These are phyloP conservation scores for Macrotrachela quadricornifera DNA, from an alignment of 1,140 invertebrate genomes.

Conservation along the genomic window DNA sequence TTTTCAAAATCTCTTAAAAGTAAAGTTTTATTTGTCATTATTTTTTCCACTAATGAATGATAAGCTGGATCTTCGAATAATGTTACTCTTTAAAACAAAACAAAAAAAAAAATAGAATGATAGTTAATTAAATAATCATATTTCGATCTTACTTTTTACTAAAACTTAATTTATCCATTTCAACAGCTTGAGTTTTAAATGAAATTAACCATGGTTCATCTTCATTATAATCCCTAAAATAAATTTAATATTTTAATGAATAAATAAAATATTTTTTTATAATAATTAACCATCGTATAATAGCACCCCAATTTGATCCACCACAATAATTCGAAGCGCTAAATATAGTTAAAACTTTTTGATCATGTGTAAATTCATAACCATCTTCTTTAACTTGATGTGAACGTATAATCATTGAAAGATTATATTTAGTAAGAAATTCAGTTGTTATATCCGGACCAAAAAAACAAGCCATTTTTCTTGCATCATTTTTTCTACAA, in stretches of 20 bases:
- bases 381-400: not conserved
- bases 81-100: slow-evolving; percentile 36
- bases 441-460: not conserved
- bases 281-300: slow-evolving; percentile 41
- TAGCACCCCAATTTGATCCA: slow-evolving; percentile 62
- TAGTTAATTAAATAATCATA: slow-evolving; percentile 32
- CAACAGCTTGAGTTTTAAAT: slow-evolving; percentile 34
- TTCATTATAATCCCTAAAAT: too few species aligned
- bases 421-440: not conserved
- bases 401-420: not conserved
- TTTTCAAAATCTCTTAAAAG: slow-evolving; percentile 47
- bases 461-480: not conserved
- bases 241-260: not conserved
- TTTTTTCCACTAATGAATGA: slow-evolving; percentile 47
- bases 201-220: not conserved
- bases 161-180: slow-evolving; percentile 10
- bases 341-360: slow-evolving; percentile 52
- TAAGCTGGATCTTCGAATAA: slow-evolving; percentile 58
- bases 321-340: slow-evolving; percentile 68
- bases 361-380: not conserved
- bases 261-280: slow-evolving; percentile 6
- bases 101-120: not conserved
- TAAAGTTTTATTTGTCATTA: slow-evolving; percentile 42
- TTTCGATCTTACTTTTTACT: slow-evolving; percentile 27
- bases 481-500: not conserved